A percentile compares a stretch with the other conserved stretches of the same genome.
Evolutionary conservation across 2,113 vertebrate genomes (phyloP).

Genomic region (Henicopernis longicauda): DNA sequence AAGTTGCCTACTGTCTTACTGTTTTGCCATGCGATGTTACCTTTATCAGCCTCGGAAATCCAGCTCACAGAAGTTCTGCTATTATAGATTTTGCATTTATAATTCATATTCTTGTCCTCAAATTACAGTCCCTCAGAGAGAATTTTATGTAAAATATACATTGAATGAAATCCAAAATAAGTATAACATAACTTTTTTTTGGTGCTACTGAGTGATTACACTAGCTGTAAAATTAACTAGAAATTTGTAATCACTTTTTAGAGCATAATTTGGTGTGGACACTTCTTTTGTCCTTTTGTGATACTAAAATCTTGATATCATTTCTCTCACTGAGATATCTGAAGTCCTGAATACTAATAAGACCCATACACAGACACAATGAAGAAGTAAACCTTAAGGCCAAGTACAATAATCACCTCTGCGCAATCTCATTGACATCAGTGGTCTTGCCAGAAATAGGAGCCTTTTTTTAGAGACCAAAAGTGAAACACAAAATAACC

Average conservation of each 20-base stretch:
- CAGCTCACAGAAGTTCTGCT: neutral
- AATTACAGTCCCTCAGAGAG: neutral
- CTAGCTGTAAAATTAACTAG: neutral
- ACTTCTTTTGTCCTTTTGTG: neutral
- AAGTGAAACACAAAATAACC: neutral
- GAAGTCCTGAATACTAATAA: neutral
- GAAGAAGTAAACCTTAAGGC: neutral
- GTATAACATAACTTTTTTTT: neutral
- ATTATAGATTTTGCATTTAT: neutral
- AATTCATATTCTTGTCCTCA: constrained; percentile 10
- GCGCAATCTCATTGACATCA: neutral
- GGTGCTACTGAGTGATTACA: neutral
- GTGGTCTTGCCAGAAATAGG: neutral
- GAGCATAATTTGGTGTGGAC: neutral
- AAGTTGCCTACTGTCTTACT: neutral
- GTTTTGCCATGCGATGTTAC: neutral
- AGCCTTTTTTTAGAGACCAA: neutral
- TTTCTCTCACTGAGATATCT: neutral
- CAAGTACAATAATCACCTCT: neutral
- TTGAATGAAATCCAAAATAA: neutral
- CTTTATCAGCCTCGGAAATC: neutral
- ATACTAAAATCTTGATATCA: neutral
- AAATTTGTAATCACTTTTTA: neutral
- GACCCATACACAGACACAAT: neutral
- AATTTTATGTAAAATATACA: neutral